Base-by-base conservation (phyloP, 1,140 invertebrate species). In the Cydia amplana region DNA sequence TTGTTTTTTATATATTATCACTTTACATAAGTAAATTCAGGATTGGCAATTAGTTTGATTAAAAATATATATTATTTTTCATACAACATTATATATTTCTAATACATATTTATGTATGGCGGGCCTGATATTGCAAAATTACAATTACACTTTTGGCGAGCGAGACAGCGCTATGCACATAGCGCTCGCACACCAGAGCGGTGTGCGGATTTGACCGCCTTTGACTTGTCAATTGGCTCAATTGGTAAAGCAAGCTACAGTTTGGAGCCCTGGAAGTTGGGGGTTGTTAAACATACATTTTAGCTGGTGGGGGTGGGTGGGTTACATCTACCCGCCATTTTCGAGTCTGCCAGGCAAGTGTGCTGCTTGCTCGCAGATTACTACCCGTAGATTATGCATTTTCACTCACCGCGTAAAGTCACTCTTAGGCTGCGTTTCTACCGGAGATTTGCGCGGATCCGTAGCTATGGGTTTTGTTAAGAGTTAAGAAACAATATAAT, bases 301-400 rank as follows among this genome's bases (percentile, higher is more conserved):
- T 14, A 43, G 40, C 43, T n/a, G n/a, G n/a, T n/a, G n/a, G 5
- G 32, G 43, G 12, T 6, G 43, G 5, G 16, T 3, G 51, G 51
- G 51, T 55, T 55, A 55, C 4, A 55, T 55, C 51, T 55, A 55
- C 51, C 51, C n/a, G 51, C n/a, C 51, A 18, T 20, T 55, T 55
- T 55, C 4, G n/a, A n/a, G n/a, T 18, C 16, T 18, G 51, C 16
- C 51, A n/a, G 51, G 16, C 51, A 51, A 51, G n/a, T 51, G 4
- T 4, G n/a, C 49, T 18, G 40, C n/a, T 12, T 4, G 49, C 49
- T n/a, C 49, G n/a, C 6, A 51, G 49, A n/a, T 51, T 51, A n/a
- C 49, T 1, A 6, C 49, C n/a, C n/a, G 6, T 49, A 49, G 46
- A 43, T 46, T 46, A 4, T 46, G 43, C 43, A 55, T 46, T 14